Percentiles rank a stretch among this genome's conserved stretches.
Evolutionary conservation across 2,888 invertebrate genomes (phyloP).

Genomic region (Clepsis dumicolana): DNA sequence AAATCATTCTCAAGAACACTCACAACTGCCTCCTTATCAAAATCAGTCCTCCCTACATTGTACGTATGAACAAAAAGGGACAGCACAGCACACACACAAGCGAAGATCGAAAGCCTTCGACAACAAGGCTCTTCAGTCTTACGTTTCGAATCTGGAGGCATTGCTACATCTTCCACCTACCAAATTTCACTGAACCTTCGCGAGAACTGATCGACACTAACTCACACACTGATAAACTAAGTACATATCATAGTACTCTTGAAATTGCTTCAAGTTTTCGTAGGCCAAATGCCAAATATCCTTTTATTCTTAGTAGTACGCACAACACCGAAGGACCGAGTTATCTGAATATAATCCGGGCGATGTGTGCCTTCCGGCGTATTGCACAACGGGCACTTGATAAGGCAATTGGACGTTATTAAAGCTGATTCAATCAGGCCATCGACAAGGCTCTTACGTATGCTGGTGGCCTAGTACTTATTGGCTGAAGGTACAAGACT

Average conservation of each 20-base stretch:
- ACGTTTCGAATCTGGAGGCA: slow-evolving; percentile 27
- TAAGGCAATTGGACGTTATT: slow-evolving; percentile 75
- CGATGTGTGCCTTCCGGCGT: slow-evolving; percentile 77
- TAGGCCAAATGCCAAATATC: background rate
- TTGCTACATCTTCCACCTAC: slow-evolving; percentile 26
- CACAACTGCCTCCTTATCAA: slow-evolving; percentile 55
- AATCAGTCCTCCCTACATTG: slow-evolving; percentile 59
- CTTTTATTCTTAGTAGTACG: slow-evolving; percentile 29
- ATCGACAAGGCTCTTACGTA: slow-evolving; percentile 63
- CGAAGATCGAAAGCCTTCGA: slow-evolving; percentile 68
- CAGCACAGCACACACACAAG: slow-evolving; percentile 69
- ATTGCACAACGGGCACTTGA: slow-evolving; percentile 74
- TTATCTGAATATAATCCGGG: slow-evolving; percentile 74
- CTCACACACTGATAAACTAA: background rate
- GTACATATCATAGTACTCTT: background rate
- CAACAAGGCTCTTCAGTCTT: slow-evolving; percentile 56
- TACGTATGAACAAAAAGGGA: slow-evolving; percentile 74
- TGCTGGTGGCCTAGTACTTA: background rate
- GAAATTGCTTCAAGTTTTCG: background rate
- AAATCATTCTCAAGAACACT: slow-evolving; percentile 64
- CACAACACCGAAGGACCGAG: slow-evolving; percentile 48
- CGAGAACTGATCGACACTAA: background rate
- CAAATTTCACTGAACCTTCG: background rate
- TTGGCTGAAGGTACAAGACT: background rate
- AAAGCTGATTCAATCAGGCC: slow-evolving; percentile 70